Evolutionary conservation across 2,113 vertebrate genomes (phyloP).

Genomic region (Menidia beryllina): DNA sequence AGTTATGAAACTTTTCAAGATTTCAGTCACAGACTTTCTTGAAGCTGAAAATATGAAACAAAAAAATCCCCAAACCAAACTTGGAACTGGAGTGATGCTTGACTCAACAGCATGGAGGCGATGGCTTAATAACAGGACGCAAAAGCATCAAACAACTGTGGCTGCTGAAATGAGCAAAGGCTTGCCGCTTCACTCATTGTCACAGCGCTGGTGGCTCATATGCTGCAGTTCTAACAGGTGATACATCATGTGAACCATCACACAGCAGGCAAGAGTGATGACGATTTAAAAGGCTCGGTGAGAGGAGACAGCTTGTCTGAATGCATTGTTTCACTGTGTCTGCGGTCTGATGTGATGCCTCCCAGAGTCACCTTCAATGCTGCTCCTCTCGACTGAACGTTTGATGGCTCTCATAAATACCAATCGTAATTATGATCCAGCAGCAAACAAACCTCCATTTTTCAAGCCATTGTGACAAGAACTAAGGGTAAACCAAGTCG

Average conservation of each 20-base stretch:
- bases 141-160: conserved; percentile 37
- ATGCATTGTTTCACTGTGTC: conserved; percentile 74
- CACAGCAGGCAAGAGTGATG: conserved; percentile 72
- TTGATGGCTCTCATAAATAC: conserved; percentile 81
- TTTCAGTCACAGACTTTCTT: conserved; percentile 60
- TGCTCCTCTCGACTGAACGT: conserved; percentile 70
- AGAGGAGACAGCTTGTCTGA: conserved; percentile 76
- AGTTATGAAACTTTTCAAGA: conserved; percentile 42
- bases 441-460: conserved; percentile 70
- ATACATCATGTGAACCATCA: conserved; percentile 71
- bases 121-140: conserved; percentile 64
- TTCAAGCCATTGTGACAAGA: conserved; percentile 65
- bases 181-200: conserved; percentile 61
- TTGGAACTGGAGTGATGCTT: conserved; percentile 59
- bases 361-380: conserved; percentile 82
- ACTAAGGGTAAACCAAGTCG: conserved; percentile 65
- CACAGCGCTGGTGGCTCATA: conserved; percentile 48
- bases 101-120: conserved; percentile 54
- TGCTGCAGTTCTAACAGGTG: conserved; percentile 61
- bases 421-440: conserved; percentile 75
- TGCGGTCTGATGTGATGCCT: conserved; percentile 61
- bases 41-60: conserved; percentile 42
- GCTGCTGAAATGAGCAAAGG: conserved; percentile 29
- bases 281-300: conserved; percentile 80
- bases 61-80: conserved; percentile 38